Evolutionary conservation across 2,113 vertebrate species (phyloP).

Genomic region (Anhinga rufa): DNA sequence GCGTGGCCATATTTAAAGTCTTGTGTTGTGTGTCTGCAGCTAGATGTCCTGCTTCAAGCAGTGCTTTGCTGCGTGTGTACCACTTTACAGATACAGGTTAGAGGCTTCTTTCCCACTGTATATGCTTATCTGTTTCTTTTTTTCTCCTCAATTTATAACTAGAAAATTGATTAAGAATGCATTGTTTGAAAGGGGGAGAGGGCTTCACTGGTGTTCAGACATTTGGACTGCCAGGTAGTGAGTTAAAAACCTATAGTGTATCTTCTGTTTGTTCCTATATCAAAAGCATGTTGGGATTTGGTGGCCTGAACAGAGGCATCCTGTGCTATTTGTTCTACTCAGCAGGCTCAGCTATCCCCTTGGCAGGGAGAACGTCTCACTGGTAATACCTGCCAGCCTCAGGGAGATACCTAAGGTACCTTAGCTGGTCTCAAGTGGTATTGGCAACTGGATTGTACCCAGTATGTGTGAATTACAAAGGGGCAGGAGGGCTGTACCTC

Average conservation of each 20-base stretch:
- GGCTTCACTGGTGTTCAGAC: background rate
- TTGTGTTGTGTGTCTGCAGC: background rate
- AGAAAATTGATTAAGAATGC: background rate
- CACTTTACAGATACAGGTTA: background rate
- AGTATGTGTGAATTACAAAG: background rate
- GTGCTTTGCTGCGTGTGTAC: fast-evolving
- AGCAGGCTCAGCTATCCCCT: background rate
- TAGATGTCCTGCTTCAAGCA: background rate
- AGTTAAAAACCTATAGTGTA: background rate
- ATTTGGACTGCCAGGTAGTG: background rate
- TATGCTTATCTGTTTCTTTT: background rate
- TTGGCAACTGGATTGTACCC: background rate
- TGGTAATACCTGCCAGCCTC: background rate
- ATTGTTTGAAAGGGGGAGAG: background rate
- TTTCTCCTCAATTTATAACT: background rate
- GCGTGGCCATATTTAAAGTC: background rate
- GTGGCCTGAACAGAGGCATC: background rate
- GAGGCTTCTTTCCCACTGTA: background rate
- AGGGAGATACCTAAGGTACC: background rate
- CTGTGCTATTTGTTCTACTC: background rate
- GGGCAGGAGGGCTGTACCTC: background rate
- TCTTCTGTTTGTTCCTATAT: background rate
- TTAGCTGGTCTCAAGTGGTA: fast-evolving
- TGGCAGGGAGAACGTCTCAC: background rate
- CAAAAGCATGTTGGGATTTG: background rate